Conservation (phyloP, 2,113 vertebrate genomes). For the Cottus gobio region DNA sequence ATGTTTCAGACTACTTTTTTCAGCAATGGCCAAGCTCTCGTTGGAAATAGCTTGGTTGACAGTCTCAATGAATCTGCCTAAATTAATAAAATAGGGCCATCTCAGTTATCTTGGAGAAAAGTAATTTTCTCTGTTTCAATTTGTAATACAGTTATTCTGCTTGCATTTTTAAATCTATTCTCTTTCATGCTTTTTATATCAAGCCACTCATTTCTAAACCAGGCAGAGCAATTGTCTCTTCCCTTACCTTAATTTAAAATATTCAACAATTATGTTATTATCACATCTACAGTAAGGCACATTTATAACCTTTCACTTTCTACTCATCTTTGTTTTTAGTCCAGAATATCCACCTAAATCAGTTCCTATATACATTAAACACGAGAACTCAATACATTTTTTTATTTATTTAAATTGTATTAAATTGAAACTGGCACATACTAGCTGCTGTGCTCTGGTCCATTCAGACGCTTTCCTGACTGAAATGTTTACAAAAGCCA, state of each 20-base stretch:
- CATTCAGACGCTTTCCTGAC: not conserved
- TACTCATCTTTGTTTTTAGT: not conserved
- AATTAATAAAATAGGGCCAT: not conserved
- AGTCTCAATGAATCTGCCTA: not conserved
- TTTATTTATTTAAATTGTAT: too few species aligned
- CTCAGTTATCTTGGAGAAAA: not conserved
- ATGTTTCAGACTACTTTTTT: not conserved
- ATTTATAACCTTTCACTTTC: not conserved
- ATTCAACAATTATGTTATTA: not conserved
- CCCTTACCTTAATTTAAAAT: slow-evolving; percentile 10
- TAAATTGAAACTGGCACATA: too few species aligned
- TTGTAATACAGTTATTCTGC: not conserved
- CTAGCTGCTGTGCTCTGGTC: not conserved
- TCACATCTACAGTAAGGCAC: not conserved
- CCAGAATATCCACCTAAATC: not conserved
- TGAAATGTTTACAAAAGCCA: not conserved
- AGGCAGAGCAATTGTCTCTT: slow-evolving; percentile 17
- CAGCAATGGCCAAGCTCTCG: not conserved
- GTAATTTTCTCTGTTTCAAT: not conserved
- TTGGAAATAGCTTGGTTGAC: not conserved
- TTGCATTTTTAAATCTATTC: not conserved
- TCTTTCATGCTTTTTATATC: not conserved
- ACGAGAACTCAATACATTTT: not conserved
- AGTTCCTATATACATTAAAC: not conserved
- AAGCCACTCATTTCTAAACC: not conserved